Evolutionary conservation across 2,888 invertebrate genomes (phyloP).

Genomic region (Dicycla oo): DNA sequence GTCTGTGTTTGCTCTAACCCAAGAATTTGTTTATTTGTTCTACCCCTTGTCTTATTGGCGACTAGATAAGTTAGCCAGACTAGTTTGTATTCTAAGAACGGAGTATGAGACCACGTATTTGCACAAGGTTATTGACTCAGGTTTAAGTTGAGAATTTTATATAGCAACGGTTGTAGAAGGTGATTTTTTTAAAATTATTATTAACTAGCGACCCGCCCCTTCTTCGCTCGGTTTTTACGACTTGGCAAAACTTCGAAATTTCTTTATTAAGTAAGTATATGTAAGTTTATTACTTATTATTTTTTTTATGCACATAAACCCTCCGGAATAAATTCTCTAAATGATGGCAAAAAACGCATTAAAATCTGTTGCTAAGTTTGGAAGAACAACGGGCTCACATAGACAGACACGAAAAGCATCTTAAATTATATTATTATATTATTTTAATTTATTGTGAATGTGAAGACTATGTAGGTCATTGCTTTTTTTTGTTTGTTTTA

Average conservation of each 20-base stretch:
- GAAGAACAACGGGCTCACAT: too few species aligned
- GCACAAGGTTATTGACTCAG: slow-evolving; percentile 4
- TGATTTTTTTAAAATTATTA: background rate
- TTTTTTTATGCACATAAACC: background rate
- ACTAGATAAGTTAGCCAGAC: background rate
- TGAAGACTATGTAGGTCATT: too few species aligned
- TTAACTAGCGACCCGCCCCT: background rate
- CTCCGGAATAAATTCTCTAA: background rate
- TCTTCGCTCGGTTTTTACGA: background rate
- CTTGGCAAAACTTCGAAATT: background rate
- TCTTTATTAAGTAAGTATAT: background rate
- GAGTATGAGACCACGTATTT: slow-evolving; percentile 19
- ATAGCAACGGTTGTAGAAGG: background rate
- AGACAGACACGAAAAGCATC: too few species aligned
- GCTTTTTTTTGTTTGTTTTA: too few species aligned
- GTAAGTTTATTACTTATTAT: too few species aligned
- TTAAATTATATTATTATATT: too few species aligned
- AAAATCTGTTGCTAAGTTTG: too few species aligned
- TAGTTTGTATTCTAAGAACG: slow-evolving; percentile 30
- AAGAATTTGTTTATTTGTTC: slow-evolving; percentile 40
- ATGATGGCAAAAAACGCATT: too few species aligned
- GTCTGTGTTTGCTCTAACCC: slow-evolving; percentile 25
- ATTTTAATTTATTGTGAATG: too few species aligned
- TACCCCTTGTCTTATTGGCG: slow-evolving; percentile 17
- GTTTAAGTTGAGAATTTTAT: slow-evolving; percentile 7